Evolutionary conservation across 2,888 invertebrate genomes (phyloP), one percentile per base, ranked within the genome.

Genomic region (Athetis lepigone): DNA sequence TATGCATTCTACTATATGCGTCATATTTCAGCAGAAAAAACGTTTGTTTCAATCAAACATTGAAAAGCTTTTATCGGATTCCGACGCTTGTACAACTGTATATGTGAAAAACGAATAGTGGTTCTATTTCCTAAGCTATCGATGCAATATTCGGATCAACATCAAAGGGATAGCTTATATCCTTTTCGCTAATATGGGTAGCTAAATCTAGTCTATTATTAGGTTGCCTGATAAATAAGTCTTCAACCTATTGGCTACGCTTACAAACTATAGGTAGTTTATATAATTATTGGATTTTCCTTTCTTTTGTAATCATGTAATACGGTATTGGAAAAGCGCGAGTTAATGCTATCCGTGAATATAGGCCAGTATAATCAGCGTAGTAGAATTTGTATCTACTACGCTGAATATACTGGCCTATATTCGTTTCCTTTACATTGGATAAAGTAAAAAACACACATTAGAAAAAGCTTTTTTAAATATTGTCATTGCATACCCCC

Each of bases 51-150:
- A 84, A 81, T 83, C 78, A 84, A 86, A 91, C 90, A 91, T 79
- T 84, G 88, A 82, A 90, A 90, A 81, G 90, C 91, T 90, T 89
- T 90, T 85, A 90, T 75, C 76, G 82, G 81, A 68, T 76, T 73
- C 64, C 51, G 40, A 57, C 69, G 63, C 57, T 56, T 56, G 59
- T 72, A 76, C 66, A 79, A 56, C 52, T 46, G 27, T 61, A 25
- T 70, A 65, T 50, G 56, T 63, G 65, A 66, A 74, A 79, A 79
- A 65, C 75, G 70, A 65, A 75, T 71, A 72, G 69, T 73, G 64
- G 73, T 76, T 71, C 71, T 73, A 75, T 81, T 77, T 62, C 46
- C 61, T 76, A 75, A 68, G 60, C 70, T 56, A 64, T 74, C 45
- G 18, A 52, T 43, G 47, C 45, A 64, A 46, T 59, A 67, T 63